phyloP scores from a whole-genome alignment of 1,140 invertebrate species.

The Meloidogyne hapla region DNA sequence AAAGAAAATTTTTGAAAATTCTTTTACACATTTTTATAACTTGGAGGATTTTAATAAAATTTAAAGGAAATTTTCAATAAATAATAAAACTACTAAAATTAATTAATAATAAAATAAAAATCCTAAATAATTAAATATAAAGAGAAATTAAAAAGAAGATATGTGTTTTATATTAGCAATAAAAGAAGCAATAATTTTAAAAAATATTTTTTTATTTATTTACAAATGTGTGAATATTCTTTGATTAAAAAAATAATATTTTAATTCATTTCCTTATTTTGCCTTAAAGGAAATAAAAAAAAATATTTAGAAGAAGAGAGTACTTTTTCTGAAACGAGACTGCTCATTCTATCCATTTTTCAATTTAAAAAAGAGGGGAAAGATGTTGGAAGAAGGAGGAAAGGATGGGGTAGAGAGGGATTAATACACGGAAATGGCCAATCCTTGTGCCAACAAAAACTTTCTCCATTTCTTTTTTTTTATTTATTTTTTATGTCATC shows the following conservation, averaged over 20 bases:
- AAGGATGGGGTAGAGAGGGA: neutral
- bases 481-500: neutral
- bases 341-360: neutral
- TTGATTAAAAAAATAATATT: neutral
- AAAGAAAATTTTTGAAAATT: no score
- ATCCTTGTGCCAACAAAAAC: neutral
- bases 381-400: neutral
- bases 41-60: no score
- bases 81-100: no score
- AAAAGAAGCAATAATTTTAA: no score
- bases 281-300: neutral
- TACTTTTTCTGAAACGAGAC: neutral
- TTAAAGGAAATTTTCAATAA: no score
- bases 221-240: neutral
- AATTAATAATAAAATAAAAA: no score
- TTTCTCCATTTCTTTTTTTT: neutral
- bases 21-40: no score
- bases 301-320: neutral
- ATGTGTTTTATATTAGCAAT: no score
- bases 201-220: no score
- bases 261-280: neutral
- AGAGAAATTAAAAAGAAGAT: no score
- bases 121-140: no score
- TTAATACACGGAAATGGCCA: neutral
- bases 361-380: neutral